Percentiles rank a stretch among this genome's conserved stretches.
phyloP scores from a whole-genome alignment of 2,888 invertebrate genomes.

The Lordiphosa fenestrarum region DNA sequence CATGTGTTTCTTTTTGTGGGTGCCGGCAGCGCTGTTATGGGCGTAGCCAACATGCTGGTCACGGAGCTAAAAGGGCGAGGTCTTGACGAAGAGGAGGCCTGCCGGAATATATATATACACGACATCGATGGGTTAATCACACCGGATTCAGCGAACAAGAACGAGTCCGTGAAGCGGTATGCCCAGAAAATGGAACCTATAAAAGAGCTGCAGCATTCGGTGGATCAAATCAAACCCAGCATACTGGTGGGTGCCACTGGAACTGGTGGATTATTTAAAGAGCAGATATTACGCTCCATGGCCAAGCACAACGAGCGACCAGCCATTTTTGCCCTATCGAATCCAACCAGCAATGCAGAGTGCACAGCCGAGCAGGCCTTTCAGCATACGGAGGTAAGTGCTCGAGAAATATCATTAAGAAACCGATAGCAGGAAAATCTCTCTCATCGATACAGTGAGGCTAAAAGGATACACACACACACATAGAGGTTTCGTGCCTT shows the following conservation, averaged over 20 bases:
- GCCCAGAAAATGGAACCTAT: conserved; percentile 12
- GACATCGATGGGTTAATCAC: conserved; percentile 32
- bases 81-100: conserved; percentile 2
- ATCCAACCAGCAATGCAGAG: conserved; percentile 47
- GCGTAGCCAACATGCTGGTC: conserved; percentile 18
- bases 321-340: conserved; percentile 44
- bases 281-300: conserved; percentile 33
- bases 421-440: too few species aligned
- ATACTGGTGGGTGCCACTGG: conserved; percentile 48
- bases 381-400: not conserved
- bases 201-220: not conserved
- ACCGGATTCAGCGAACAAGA: not conserved
- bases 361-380: conserved; percentile 50
- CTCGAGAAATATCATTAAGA: too few species aligned
- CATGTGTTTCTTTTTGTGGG: conserved; percentile 38
- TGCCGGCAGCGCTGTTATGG: conserved; percentile 37
- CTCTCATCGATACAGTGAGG: too few species aligned
- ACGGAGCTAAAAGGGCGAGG: conserved; percentile 15
- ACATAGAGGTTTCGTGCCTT: too few species aligned
- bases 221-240: conserved; percentile 31
- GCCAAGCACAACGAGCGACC: conserved; percentile 37
- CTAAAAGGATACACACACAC: too few species aligned
- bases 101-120: conserved; percentile 34
- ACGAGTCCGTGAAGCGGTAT: conserved; percentile 1
- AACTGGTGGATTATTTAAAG: conserved; percentile 28